These are phyloP conservation scores for Cryptoleucopteryx plumbea DNA, from an alignment of 2,113 vertebrate genomes.

Conservation along the genomic window DNA sequence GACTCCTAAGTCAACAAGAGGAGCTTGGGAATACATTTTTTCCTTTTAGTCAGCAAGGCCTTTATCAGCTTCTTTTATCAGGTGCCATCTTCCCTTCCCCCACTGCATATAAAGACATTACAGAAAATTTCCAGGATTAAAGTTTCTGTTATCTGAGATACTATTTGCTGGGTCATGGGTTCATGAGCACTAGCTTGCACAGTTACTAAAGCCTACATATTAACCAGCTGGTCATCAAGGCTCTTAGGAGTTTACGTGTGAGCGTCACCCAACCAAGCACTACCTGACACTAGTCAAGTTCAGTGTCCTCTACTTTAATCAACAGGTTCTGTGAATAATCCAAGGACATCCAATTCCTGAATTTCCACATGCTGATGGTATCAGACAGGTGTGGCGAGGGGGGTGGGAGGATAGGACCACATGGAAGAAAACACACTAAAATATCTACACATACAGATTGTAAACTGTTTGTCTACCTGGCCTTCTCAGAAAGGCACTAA, in stretches of 20 bases:
- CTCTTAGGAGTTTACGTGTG: not conserved
- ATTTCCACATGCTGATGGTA: not conserved
- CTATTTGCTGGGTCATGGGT: not conserved
- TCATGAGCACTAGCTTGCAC: not conserved
- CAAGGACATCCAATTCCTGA: not conserved
- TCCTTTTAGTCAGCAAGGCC: not conserved
- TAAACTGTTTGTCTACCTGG: not conserved
- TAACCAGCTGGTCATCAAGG: conserved; percentile 8
- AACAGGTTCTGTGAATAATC: not conserved
- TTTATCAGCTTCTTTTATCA: not conserved
- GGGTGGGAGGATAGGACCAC: not conserved
- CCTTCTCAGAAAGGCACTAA: not conserved
- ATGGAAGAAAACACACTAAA: not conserved
- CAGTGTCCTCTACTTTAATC: not conserved
- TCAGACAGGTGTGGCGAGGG: not conserved
- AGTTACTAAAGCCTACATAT: conserved; percentile 3
- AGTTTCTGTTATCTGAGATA: not conserved
- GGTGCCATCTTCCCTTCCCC: not conserved
- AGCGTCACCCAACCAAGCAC: not conserved
- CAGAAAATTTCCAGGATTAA: not conserved
- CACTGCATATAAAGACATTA: not conserved
- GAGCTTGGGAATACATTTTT: not conserved
- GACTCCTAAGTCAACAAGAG: not conserved
- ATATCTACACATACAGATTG: not conserved
- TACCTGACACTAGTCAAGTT: not conserved